Conservation (phyloP, 2,113 vertebrate genomes). For the Candoia aspera region DNA sequence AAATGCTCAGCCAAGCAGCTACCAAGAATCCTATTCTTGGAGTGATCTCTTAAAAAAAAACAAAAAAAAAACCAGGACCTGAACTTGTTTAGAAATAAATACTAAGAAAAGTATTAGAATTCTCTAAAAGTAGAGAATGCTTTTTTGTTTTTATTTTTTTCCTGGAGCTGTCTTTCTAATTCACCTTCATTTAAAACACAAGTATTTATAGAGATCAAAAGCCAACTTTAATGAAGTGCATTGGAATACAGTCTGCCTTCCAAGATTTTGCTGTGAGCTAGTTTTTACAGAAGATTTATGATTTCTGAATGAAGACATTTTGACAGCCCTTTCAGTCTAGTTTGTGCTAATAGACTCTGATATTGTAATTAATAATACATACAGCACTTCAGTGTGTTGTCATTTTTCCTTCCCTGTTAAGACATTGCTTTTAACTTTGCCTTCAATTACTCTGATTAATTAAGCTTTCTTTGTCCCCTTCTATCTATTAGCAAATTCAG, state of each 20-base stretch:
- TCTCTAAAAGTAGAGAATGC: too few species aligned
- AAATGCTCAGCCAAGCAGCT: too few species aligned
- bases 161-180: background rate
- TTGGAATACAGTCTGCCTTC: constrained; percentile 21
- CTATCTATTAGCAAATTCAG: constrained; percentile 54
- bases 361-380: constrained; percentile 68
- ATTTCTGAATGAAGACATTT: constrained; percentile 50
- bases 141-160: too few species aligned
- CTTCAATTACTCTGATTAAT: constrained; percentile 60
- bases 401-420: constrained; percentile 61
- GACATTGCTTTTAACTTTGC: constrained; percentile 54
- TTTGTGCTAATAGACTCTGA: constrained; percentile 58
- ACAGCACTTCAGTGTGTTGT: constrained; percentile 48
- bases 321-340: constrained; percentile 57
- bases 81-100: constrained; percentile 6
- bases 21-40: too few species aligned
- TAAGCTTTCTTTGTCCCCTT: constrained; percentile 52
- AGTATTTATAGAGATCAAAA: background rate
- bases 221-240: constrained; percentile 43
- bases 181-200: background rate
- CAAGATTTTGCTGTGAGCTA: constrained; percentile 20
- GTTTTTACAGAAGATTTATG: constrained; percentile 55
- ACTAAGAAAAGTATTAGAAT: too few species aligned
- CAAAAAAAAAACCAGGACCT: background rate
- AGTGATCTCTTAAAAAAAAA: too few species aligned